Evolutionary conservation across 2,888 invertebrate genomes (phyloP), one percentile per base, ranked within the genome.

Genomic region (Apodemia hepburni): DNA sequence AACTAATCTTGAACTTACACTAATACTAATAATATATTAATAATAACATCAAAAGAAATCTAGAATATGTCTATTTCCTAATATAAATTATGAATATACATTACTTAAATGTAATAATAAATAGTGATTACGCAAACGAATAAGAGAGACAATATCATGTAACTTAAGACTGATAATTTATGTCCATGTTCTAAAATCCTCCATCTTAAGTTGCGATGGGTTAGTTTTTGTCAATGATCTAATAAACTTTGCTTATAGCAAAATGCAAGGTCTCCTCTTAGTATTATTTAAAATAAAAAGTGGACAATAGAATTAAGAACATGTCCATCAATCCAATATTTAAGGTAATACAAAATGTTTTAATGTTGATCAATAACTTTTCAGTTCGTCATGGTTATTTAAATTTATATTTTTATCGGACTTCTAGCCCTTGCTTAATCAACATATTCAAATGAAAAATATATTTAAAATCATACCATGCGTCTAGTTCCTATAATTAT

Each of bases 91-190:
- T 86, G 84, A 77, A 77, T 83, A 88, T 85, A 87, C 83, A 78
- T 88, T 88, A 90, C 88, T 87, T 89, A 89, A 86, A 85, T 86
- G 76, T 88, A 85, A 85, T 85, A 89, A 90, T 90, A 90, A 90
- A 89, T 90, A 90, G 85, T 79, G 85, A 89, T 87, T 88, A 90
- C 83, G 87, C 77, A 87, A 89, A 80, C 75, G 70, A 84, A 82
- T 82, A 82, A 90, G 87, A 89, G 87, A 89, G 88, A 84, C 87
- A 87, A 89, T 88, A 90, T 88, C 83, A 83, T 84, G 80, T 84
- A 85, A 82, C 84, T 81, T 82, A 81, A 84, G 80, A 70, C 61
- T 65, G 61, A 27, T 27, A 27, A 27, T 54, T 54, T 54, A 51
- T 51, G 22, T 54, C 27, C 54, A 54, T 27, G 22, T 54, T 54